These are phyloP conservation scores for Andricus grossulariae DNA, from an alignment of 1,140 invertebrate genomes.

Conservation along the genomic window DNA sequence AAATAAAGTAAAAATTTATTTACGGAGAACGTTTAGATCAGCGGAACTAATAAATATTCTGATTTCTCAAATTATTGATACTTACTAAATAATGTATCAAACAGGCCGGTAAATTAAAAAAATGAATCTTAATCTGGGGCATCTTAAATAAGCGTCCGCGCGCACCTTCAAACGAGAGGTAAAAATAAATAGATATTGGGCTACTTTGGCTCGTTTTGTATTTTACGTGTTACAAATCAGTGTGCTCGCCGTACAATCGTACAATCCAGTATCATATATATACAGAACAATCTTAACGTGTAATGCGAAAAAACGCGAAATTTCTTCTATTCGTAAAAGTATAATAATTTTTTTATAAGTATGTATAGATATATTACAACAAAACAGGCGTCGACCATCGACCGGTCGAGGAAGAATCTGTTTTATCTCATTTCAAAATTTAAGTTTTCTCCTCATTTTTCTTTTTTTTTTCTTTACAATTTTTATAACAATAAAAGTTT, in stretches of 20 bases:
- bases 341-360: constrained; percentile 43
- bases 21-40: no score
- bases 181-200: not conserved
- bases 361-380: constrained; percentile 50
- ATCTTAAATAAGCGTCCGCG: no score
- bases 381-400: constrained; percentile 49
- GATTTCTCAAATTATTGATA: no score
- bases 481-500: constrained; percentile 32
- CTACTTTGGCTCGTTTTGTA: constrained; percentile 34
- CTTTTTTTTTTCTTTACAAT: not conserved
- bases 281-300: constrained; percentile 67
- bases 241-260: constrained; percentile 69
- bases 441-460: not conserved
- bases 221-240: constrained; percentile 71
- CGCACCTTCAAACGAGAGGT: not conserved
- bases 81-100: no score
- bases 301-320: constrained; percentile 65
- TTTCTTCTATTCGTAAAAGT: constrained; percentile 53
- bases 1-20: no score
- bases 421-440: constrained; percentile 24
- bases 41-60: no score
- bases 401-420: constrained; percentile 43
- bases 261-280: constrained; percentile 68
- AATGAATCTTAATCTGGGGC: no score
- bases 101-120: no score